Base-by-base conservation (phyloP, 2,797 vertebrate genomes). In the Alauda arvensis region DNA sequence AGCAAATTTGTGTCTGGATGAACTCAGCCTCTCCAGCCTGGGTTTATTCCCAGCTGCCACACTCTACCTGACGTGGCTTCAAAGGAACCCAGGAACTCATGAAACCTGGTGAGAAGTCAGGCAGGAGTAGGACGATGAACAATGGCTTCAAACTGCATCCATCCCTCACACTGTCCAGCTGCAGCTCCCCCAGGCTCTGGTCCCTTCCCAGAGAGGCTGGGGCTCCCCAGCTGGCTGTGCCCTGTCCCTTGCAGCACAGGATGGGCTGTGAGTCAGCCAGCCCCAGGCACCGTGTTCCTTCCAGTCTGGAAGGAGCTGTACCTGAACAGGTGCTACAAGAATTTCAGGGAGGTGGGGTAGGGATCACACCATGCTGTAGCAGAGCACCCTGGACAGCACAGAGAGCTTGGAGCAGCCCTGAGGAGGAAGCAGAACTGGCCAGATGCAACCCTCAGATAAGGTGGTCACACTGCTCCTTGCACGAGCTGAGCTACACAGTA, bases 301-400 rank as follows among this genome's bases (percentile, higher is more conserved):
- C 97, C 97, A 76, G 96, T 97, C 94, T 98, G 96, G 56, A 98
- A 98, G 85, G 97, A 91, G 90, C 97, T 97, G 94, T 96, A 90
- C 3, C 52, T 94, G 33, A 88, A 46, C 87, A 98, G 95, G 94
- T 97, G 96, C 97, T 97, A 97, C 82, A 96, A 79, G 93, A 97
- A 94, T 28, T 91, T 94, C 95, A 93, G 83, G 8, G 93, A 72
- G 63, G 87, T 5, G 2, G 96, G 92, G 89, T 63, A 88, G 37
- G 72, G 94, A 96, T 97, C 97, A 98, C 89, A 97, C 82, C 94
- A 97, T 45, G 59, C 96, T 81, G 53, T 96, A 97, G 72, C 93
- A 96, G 72, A 97, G 83, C 65, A 98, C 91, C 9, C 74, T 92
- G 8, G 97, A 25, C 40, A 67, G 55, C 55, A 52, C 33, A 29